Base-by-base conservation (phyloP, 1,140 invertebrate genomes). In the Neodiprion pinetum region DNA sequence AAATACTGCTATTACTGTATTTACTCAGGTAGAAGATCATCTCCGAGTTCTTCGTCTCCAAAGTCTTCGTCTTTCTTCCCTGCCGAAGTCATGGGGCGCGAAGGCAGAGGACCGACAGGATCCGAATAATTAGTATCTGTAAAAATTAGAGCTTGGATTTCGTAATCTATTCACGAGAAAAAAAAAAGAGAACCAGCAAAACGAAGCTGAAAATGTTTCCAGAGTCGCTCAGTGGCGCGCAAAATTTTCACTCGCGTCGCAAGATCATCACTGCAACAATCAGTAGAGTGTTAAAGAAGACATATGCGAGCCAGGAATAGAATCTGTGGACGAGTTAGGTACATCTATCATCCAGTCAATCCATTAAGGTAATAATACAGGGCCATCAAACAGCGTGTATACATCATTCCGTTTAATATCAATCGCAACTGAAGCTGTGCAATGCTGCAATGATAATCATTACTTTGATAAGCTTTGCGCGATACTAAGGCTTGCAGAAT, bases 11-110 rank as follows among this genome's bases (percentile, higher is more conserved):
- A 40, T 40, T 40, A 9, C n/a, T 17, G 1, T 69, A 68, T 50
- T 88, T 90, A 95, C 82, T 94, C 93, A 7, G 96, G 96, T 80
- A 97, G 85, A 61, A 97, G 87, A 84, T 96, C 95, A 78, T 95
- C 94, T 9, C 94, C 94, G 21, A 96, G 88, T 86, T 95, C 93
- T 85, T 95, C 94, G 84, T 95, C 93, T 61, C 90, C 94, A 87
- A 96, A 96, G 77, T 95, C 94, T 73, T 96, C 95, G 72, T 94
- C 94, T 72, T 90, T 89, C 82, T 90, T 91, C 49, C 90, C 90
- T 48, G 89, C 89, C 50, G 92, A 93, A 14, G 96, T 97, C 85
- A 94, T 94, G 1, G 96, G 96, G 74, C 96, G 89, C 72, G 91
- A 89, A 74, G 93, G 91, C 48, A 92, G 87, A 1, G 94, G 94